phyloP scores from a whole-genome alignment of 2,113 vertebrate genomes.

The Ictidomys tridecemlineatus region DNA sequence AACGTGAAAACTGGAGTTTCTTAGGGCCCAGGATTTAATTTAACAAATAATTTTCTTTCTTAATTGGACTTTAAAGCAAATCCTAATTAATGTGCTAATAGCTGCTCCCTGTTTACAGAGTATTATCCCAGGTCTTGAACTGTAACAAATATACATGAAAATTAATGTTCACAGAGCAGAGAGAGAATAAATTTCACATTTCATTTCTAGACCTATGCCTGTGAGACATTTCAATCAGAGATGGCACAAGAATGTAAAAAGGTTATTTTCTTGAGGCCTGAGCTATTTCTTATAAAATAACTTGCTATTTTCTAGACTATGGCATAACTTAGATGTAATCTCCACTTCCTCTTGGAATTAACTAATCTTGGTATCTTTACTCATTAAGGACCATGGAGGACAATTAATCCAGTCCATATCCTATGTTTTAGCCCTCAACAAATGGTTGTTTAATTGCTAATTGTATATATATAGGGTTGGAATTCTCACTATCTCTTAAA shows the following conservation, averaged over 20 bases:
- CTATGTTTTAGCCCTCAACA: background rate
- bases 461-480: background rate
- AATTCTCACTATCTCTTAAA: background rate
- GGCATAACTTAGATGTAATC: background rate
- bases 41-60: conserved; percentile 47
- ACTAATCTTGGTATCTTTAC: conserved; percentile 25
- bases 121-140: conserved; percentile 53
- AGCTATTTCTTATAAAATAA: conserved; percentile 27
- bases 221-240: conserved; percentile 32
- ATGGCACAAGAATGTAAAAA: background rate
- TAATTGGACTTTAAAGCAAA: conserved; percentile 52
- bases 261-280: background rate
- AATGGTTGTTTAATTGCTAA: background rate
- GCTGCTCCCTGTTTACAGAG: conserved; percentile 32
- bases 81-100: conserved; percentile 63
- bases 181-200: background rate
- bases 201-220: conserved; percentile 14
- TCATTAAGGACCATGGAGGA: background rate
- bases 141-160: conserved; percentile 60
- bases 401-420: background rate
- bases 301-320: background rate
- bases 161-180: conserved; percentile 45
- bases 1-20: conserved; percentile 43
- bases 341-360: background rate
- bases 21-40: conserved; percentile 52